phyloP scores from a whole-genome alignment of 37 sponge, comb jelly and placozoan species.

The Dysidea cf. avara region DNA sequence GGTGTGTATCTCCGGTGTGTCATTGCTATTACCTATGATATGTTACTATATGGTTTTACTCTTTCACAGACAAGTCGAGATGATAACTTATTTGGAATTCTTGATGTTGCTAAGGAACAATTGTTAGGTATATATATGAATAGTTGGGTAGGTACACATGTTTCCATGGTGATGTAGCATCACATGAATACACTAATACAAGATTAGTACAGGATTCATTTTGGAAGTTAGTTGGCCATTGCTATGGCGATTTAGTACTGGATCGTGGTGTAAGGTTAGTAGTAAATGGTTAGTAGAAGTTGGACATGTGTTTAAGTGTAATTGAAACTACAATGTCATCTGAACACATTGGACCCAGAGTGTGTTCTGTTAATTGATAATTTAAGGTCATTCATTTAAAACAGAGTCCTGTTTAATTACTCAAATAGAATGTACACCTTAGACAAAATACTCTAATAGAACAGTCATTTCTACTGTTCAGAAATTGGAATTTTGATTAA shows the following conservation, averaged over 20 bases:
- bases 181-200: background rate
- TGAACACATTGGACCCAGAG: too few species aligned
- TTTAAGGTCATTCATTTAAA: too few species aligned
- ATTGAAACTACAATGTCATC: too few species aligned
- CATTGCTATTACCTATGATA: too few species aligned
- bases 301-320: background rate
- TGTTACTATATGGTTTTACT: too few species aligned
- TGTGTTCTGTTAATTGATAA: too few species aligned
- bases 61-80: slow-evolving; percentile 30
- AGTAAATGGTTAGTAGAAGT: background rate
- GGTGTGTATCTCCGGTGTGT: too few species aligned
- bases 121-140: background rate
- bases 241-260: slow-evolving; percentile 30
- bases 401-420: too few species aligned
- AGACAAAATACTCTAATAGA: too few species aligned
- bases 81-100: slow-evolving; percentile 8
- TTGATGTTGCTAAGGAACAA: background rate
- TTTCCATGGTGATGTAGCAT: background rate
- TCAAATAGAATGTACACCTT: too few species aligned
- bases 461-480: too few species aligned
- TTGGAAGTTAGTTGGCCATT: slow-evolving; percentile 38
- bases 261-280: slow-evolving; percentile 47
- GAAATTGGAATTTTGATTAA: too few species aligned
- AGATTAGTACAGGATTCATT: slow-evolving; percentile 26
- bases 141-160: background rate